Conservation (phyloP, 2,113 vertebrate genomes). For the Pampusana beccarii region DNA sequence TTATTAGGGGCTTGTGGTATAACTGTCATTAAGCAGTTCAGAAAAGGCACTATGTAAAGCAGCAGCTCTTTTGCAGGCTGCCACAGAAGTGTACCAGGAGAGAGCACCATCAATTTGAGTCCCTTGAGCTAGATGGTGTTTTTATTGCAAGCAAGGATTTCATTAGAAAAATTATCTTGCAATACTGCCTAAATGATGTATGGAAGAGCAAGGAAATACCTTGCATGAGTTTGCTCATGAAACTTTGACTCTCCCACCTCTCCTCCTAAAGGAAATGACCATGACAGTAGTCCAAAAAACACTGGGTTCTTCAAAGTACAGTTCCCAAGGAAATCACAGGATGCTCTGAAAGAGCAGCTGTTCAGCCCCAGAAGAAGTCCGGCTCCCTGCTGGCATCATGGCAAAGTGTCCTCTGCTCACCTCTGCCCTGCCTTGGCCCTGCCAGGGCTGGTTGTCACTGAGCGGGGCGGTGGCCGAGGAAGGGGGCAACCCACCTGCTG, state of each 20-base stretch:
- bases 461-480: accelerated
- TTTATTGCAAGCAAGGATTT: neutral
- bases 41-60: neutral
- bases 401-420: neutral
- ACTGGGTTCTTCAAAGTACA: neutral
- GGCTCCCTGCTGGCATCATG: neutral
- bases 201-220: neutral
- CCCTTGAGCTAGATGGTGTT: neutral
- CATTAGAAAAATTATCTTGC: neutral
- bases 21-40: neutral
- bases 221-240: neutral
- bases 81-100: neutral
- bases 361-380: neutral
- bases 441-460: neutral
- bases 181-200: neutral
- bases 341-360: neutral
- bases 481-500: accelerated
- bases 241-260: neutral
- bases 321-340: neutral
- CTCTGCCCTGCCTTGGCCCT: neutral
- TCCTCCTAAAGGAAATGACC: neutral
- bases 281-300: neutral
- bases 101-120: neutral
- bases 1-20: neutral
- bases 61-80: neutral